A percentile compares a stretch with the other conserved stretches of the same genome.
phyloP scores from a whole-genome alignment of 2,888 invertebrate genomes.

The Clusia tigrina region DNA sequence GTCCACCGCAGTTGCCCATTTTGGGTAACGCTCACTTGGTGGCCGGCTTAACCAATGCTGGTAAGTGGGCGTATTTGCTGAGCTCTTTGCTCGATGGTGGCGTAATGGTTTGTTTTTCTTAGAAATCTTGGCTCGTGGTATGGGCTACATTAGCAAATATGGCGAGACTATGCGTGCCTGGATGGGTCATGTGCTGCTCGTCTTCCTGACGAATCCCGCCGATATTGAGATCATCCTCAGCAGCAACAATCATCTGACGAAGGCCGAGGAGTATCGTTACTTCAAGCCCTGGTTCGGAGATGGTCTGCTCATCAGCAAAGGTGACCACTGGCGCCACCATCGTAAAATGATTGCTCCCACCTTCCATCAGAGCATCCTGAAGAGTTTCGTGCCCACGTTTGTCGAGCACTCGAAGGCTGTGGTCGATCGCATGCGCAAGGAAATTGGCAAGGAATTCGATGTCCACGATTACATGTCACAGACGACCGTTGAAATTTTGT shows the following conservation, averaged over 20 bases:
- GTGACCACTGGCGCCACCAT: slow-evolving; percentile 81
- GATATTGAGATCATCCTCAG: slow-evolving; percentile 79
- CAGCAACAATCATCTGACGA: slow-evolving; percentile 79
- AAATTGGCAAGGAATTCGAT: slow-evolving; percentile 75
- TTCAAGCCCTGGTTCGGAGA: slow-evolving; percentile 84
- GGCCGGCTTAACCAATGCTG: slow-evolving; percentile 69
- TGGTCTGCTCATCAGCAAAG: slow-evolving; percentile 79
- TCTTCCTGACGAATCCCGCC: slow-evolving; percentile 74
- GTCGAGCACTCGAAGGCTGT: slow-evolving; percentile 78
- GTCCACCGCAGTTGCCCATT: slow-evolving; percentile 72
- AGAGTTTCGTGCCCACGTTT: slow-evolving; percentile 80
- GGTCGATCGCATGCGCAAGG: slow-evolving; percentile 72
- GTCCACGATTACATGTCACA: slow-evolving; percentile 82
- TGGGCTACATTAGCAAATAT: slow-evolving; percentile 45
- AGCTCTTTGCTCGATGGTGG: not conserved
- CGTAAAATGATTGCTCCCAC: slow-evolving; percentile 85
- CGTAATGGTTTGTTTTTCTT: not conserved
- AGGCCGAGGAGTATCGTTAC: slow-evolving; percentile 76
- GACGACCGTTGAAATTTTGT: slow-evolving; percentile 79
- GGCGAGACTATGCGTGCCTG: slow-evolving; percentile 80
- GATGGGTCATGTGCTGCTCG: slow-evolving; percentile 74
- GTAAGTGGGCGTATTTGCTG: slow-evolving; percentile 62
- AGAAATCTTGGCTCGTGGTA: slow-evolving; percentile 48
- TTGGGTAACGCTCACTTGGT: slow-evolving; percentile 76
- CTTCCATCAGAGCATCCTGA: slow-evolving; percentile 83